Conservation (phyloP, 2,113 vertebrate species). For the Canis aureus region DNA sequence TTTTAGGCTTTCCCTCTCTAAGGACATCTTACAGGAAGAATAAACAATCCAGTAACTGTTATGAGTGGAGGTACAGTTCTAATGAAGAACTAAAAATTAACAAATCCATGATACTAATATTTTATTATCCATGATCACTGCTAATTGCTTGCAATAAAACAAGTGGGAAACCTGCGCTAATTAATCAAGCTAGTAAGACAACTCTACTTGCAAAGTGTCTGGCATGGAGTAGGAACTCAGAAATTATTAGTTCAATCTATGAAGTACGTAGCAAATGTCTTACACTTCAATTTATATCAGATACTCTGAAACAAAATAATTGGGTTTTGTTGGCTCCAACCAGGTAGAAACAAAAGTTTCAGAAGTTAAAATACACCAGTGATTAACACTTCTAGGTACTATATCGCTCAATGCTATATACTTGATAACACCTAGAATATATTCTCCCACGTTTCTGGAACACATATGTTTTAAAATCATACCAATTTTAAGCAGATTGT, state of each 20-base stretch:
- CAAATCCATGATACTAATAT: neutral
- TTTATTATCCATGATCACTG: slow-evolving; percentile 2
- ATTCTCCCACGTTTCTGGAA: neutral
- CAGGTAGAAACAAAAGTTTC: neutral
- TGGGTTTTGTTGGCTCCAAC: neutral
- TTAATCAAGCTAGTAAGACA: slow-evolving; percentile 25
- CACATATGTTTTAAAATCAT: slow-evolving; percentile 72
- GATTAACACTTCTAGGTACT: neutral
- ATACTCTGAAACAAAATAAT: slow-evolving; percentile 38
- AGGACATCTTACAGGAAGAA: neutral
- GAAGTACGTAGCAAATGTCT: neutral
- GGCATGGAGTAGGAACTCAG: neutral
- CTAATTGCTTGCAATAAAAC: slow-evolving; percentile 14
- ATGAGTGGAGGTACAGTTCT: neutral
- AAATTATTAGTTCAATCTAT: neutral
- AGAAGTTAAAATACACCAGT: slow-evolving; percentile 34
- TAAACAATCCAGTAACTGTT: neutral
- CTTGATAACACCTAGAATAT: neutral
- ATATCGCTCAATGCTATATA: neutral
- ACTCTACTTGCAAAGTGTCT: neutral
- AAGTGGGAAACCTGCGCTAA: neutral
- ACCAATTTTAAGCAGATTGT: slow-evolving; percentile 94
- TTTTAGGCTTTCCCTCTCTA: slow-evolving; percentile 9
- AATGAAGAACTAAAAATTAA: slow-evolving; percentile 38
- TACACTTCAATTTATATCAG: neutral